Evolutionary conservation across 1,140 invertebrate species (phyloP).

Genomic region (Musca domestica): DNA sequence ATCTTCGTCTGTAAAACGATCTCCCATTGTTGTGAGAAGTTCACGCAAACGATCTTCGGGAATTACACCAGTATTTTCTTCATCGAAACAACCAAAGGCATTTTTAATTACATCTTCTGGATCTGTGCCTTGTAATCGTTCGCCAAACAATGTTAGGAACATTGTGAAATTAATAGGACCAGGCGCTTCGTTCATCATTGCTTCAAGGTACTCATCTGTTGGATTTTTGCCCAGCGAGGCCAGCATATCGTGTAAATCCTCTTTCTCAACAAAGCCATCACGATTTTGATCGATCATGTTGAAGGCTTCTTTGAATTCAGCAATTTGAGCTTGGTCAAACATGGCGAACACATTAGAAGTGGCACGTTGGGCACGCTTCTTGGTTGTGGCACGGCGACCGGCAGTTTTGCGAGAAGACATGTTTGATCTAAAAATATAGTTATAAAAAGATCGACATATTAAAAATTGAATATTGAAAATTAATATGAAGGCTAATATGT

Average conservation of each 20-base stretch:
- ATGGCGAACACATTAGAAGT: conserved; percentile 99
- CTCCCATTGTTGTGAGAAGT: conserved; percentile 94
- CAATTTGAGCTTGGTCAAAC: conserved; percentile 98
- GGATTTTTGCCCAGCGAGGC: conserved; percentile 97
- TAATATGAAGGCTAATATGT: no score
- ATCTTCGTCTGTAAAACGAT: conserved; percentile 92
- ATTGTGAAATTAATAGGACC: conserved; percentile 98
- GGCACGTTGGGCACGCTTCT: conserved; percentile 91
- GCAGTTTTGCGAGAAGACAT: conserved; percentile 94
- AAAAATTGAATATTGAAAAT: no score
- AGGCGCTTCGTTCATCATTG: conserved; percentile 97
- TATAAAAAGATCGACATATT: no score
- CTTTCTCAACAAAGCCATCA: conserved; percentile 98
- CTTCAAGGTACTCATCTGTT: conserved; percentile 90
- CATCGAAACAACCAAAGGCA: conserved; percentile 94
- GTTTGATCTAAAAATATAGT: conserved; percentile 17
- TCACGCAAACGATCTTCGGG: conserved; percentile 92
- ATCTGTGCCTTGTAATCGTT: conserved; percentile 92
- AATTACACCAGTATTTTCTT: conserved; percentile 86
- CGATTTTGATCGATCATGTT: conserved; percentile 99
- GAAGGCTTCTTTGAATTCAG: conserved; percentile 99
- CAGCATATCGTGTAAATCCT: conserved; percentile 98
- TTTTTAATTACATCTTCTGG: conserved; percentile 96
- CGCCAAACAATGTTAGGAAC: conserved; percentile 98
- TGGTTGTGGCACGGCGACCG: conserved; percentile 82